Conservation (phyloP, 2,888 invertebrate genomes). For the Hypomecis atomaria region DNA sequence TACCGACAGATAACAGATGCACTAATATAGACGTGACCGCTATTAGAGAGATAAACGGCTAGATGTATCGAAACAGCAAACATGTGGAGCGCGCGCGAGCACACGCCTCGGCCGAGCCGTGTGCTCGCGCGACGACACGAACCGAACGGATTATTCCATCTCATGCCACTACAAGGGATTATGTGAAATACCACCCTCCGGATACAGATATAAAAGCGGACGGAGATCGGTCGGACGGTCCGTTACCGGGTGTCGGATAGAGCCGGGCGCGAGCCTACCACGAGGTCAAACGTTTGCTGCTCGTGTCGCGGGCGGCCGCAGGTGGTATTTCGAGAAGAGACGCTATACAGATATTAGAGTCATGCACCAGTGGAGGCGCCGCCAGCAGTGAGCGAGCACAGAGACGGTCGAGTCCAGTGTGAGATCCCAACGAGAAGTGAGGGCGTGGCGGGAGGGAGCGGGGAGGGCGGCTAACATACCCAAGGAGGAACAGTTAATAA, state of each 20-base stretch:
- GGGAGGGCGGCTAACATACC: conserved; percentile 67
- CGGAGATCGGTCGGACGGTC: conserved; percentile 25
- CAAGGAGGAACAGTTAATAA: conserved; percentile 74
- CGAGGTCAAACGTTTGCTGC: conserved; percentile 67
- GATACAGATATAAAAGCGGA: conserved; percentile 41
- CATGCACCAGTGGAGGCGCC: conserved; percentile 69
- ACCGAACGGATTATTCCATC: conserved; percentile 56
- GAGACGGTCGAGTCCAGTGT: conserved; percentile 58
- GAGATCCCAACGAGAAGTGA: conserved; percentile 60
- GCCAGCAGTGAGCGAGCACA: conserved; percentile 41
- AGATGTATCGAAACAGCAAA: conserved; percentile 54
- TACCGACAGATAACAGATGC: conserved; percentile 73
- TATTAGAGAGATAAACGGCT: conserved; percentile 64
- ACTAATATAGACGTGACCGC: conserved; percentile 68
- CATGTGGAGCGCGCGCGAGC: conserved; percentile 40
- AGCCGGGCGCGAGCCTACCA: conserved; percentile 29
- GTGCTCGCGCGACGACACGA: conserved; percentile 56
- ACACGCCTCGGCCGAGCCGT: conserved; percentile 47
- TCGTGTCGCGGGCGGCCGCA: conserved; percentile 62
- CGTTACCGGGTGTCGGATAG: conserved; percentile 26
- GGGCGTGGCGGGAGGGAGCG: conserved; percentile 47
- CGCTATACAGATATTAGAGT: conserved; percentile 72
- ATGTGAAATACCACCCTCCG: conserved; percentile 78
- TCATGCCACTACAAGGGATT: conserved; percentile 78
- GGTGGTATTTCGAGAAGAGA: conserved; percentile 76